Percentiles rank a stretch among this genome's conserved stretches.
These are phyloP conservation scores for Lepus oiostolus DNA, from an alignment of 2,797 vertebrate genomes.

Conservation along the genomic window DNA sequence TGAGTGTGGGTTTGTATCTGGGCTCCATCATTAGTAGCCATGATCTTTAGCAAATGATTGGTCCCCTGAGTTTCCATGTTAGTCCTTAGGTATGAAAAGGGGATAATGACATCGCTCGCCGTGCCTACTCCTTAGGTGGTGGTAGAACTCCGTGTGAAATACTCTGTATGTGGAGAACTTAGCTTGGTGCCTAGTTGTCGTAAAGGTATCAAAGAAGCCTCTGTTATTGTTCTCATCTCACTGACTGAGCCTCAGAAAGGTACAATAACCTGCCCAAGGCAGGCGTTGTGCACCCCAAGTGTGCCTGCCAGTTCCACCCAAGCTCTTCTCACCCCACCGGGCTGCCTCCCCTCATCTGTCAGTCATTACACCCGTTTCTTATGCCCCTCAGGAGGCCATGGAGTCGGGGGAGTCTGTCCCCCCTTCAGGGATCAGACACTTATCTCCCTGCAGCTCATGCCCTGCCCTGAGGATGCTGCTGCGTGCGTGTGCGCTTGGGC, in stretches of 20 bases:
- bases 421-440: slow-evolving; percentile 39
- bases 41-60: background rate
- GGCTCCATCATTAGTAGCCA: background rate
- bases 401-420: background rate
- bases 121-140: background rate
- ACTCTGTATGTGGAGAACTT: background rate
- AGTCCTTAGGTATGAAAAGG: background rate
- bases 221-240: background rate
- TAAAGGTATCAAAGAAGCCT: background rate
- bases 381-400: background rate
- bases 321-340: background rate
- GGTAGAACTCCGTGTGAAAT: background rate
- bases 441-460: background rate
- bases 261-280: background rate
- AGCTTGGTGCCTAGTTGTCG: background rate
- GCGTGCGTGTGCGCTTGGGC: background rate
- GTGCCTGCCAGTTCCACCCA: background rate
- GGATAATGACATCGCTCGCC: background rate
- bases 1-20: background rate
- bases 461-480: background rate
- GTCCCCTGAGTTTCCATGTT: background rate
- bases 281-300: background rate
- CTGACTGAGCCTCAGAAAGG: background rate
- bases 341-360: background rate
- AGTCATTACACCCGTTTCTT: background rate